phyloP scores from a whole-genome alignment of 2,797 vertebrate genomes.

The Pyrocephalus nanus region DNA sequence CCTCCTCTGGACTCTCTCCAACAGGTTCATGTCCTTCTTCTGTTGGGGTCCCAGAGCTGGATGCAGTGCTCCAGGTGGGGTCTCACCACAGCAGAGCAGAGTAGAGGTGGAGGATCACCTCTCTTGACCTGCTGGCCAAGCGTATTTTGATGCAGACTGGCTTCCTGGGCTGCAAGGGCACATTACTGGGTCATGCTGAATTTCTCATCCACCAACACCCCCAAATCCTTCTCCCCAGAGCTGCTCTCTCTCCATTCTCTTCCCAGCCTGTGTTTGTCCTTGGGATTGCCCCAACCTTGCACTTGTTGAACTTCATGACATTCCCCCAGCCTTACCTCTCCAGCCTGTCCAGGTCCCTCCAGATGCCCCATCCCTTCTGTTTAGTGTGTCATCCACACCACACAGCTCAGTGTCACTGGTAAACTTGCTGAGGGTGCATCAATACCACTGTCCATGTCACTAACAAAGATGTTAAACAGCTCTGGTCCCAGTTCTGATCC shows the following conservation, averaged over 20 bases:
- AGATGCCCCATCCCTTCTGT: neutral
- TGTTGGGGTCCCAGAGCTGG: neutral
- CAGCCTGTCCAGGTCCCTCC: neutral
- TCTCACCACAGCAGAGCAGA: neutral
- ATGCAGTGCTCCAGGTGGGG: neutral
- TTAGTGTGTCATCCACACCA: neutral
- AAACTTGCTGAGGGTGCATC: neutral
- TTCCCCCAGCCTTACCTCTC: neutral
- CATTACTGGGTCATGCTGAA: accelerated
- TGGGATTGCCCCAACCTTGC: no score
- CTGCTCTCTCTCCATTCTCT: neutral
- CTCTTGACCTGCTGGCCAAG: neutral
- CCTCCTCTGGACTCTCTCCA: neutral
- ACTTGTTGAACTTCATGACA: accelerated
- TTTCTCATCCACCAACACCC: neutral
- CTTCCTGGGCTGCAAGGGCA: neutral
- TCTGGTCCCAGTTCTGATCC: accelerated
- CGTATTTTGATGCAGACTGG: neutral
- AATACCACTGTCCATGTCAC: accelerated
- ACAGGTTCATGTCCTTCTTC: neutral
- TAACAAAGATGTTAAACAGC: neutral
- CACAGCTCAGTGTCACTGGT: no score
- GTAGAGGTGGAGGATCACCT: neutral
- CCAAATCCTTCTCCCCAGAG: neutral
- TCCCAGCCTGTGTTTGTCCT: neutral